These are phyloP conservation scores for Calyptommatus sinebrachiatus DNA, from an alignment of 2,113 vertebrate genomes.

Conservation along the genomic window DNA sequence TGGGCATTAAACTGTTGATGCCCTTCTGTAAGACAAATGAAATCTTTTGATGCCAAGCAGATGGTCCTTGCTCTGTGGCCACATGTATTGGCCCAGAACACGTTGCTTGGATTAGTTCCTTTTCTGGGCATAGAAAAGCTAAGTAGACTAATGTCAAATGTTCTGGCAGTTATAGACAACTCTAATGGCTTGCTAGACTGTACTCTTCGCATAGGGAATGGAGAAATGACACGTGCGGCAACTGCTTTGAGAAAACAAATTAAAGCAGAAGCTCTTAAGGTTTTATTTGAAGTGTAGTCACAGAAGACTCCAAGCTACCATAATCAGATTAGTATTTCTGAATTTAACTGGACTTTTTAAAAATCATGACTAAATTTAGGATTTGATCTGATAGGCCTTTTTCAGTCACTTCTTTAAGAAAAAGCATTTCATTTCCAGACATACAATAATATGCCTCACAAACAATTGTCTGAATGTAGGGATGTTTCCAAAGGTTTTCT, in stretches of 20 bases:
- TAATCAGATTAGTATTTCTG: background rate
- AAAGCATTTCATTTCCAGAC: no score
- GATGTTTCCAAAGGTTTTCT: no score
- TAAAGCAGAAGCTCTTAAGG: conserved; percentile 1
- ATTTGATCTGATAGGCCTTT: no score
- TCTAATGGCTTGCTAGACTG: conserved; percentile 34
- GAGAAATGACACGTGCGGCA: conserved; percentile 22
- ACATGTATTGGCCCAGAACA: conserved; percentile 26
- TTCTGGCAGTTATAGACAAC: conserved; percentile 37
- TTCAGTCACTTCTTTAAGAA: no score
- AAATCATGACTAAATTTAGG: no score
- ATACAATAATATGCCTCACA: no score
- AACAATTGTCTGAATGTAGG: no score
- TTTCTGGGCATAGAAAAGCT: conserved; percentile 31
- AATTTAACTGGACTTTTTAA: background rate
- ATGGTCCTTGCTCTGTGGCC: conserved; percentile 6
- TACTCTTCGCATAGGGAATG: conserved; percentile 19
- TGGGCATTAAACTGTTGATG: conserved; percentile 33
- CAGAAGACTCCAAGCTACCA: background rate
- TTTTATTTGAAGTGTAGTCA: background rate
- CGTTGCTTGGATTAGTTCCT: conserved; percentile 43
- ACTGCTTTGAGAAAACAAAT: background rate
- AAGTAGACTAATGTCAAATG: conserved; percentile 55
- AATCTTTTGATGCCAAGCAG: conserved; percentile 46
- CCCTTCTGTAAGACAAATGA: conserved; percentile 44